Evolutionary conservation across 2,888 invertebrate species (phyloP), one percentile per base, ranked within the genome.

Genomic region (Gari tellinella): DNA sequence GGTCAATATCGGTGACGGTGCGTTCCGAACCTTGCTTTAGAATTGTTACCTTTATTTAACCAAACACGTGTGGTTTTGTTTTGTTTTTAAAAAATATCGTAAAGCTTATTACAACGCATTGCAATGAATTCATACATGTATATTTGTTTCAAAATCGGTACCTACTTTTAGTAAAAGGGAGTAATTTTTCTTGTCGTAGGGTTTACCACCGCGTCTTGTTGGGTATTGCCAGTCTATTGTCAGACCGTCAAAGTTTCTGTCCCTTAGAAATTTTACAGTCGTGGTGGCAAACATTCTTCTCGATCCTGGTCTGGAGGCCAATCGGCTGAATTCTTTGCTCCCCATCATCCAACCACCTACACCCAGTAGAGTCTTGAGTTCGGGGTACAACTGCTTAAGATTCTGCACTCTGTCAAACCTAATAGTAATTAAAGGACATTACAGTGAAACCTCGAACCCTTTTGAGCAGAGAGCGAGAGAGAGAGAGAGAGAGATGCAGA

Each of bases 321-420:
- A 46, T 17, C 60, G 51, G 38, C 75, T 75, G 51, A 83, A 83
- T 40, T 76, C 94, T 38, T 95, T 95, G 0, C 95, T 94, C 0
- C 97, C 97, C 91, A 97, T 97, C 0, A 96, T 97, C 97, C 97
- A 98, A 0, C 98, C 98, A 15, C 98, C 98, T 64, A 98, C 91
- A 0, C 96, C 97, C 31, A 98, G 93, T 2, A 96, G 93, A 0
- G 96, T 95, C 88, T 97, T 97, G 46, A 96, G 93, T 0, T 97
- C 96, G 0, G 78, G 78, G 21, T 83, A 82, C 1, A 55, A 48
- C 31, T 72, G 62, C 45, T 79, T 79, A 1, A 79, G 45, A 19
- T 63, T 70, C 26, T 70, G 64, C 1, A 76, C 70, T 15, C 80
- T 53, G 26, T 58, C 52, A 21, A 69, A 76, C 67, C 75, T 80